Percentiles rank a stretch among this genome's conserved stretches.
Conservation (phyloP, 2,113 vertebrate genomes). For the Thinocorus orbignyianus region DNA sequence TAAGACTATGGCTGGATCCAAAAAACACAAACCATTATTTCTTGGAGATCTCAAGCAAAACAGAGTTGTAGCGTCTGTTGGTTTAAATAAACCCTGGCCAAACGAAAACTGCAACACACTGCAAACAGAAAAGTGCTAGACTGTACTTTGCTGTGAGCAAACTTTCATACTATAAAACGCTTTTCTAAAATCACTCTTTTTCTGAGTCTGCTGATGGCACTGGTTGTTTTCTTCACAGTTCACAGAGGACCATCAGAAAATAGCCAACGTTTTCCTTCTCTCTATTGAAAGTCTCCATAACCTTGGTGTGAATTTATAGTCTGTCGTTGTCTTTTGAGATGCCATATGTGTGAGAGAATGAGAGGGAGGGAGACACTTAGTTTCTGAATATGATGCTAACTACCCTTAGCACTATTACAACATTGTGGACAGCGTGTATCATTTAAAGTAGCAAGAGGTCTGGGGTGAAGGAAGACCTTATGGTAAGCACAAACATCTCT, state of each 20-base stretch:
- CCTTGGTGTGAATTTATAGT: slow-evolving; percentile 55
- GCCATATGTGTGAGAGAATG: neutral
- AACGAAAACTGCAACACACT: neutral
- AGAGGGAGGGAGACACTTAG: neutral
- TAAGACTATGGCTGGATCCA: neutral
- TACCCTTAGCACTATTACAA: neutral
- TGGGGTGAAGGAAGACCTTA: neutral
- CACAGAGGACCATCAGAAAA: slow-evolving; percentile 14
- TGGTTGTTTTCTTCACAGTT: slow-evolving; percentile 33
- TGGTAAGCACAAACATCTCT: neutral
- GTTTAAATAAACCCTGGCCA: neutral
- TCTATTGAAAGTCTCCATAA: slow-evolving; percentile 27
- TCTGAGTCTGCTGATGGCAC: neutral
- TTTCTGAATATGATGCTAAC: slow-evolving; percentile 1
- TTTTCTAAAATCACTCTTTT: neutral
- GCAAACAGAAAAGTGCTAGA: accelerated
- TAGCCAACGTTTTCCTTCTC: neutral
- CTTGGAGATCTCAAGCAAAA: neutral
- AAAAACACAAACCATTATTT: neutral
- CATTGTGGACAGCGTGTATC: neutral
- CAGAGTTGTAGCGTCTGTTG: neutral
- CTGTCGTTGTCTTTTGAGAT: neutral
- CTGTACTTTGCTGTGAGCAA: neutral
- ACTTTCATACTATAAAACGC: neutral
- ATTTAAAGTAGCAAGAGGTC: neutral